These are phyloP conservation scores for Andrena hattorfiana DNA, from an alignment of 2,888 invertebrate genomes.

Conservation along the genomic window DNA sequence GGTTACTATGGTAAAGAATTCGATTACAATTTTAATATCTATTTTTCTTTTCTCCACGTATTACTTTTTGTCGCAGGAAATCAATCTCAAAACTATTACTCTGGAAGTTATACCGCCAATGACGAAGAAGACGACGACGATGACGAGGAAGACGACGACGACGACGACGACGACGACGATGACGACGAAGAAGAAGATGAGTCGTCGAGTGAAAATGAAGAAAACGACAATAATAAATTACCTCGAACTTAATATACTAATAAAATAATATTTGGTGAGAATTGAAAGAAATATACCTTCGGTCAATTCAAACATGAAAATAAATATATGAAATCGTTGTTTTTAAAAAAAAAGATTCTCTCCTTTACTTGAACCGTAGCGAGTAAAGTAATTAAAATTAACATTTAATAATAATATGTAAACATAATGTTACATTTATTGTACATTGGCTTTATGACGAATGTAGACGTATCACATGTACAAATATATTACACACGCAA, in stretches of 20 bases:
- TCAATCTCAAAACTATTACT: conserved; percentile 68
- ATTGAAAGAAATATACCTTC: conserved; percentile 12
- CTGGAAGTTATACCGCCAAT: conserved; percentile 72
- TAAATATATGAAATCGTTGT: conserved; percentile 39
- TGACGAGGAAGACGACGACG: conserved; percentile 84
- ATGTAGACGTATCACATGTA: conserved; percentile 50
- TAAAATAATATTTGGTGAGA: conserved; percentile 43
- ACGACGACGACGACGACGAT: conserved; percentile 77
- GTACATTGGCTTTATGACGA: conserved; percentile 58
- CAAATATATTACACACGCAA: conserved; percentile 86
- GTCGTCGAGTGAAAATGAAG: conserved; percentile 55
- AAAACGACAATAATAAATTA: conserved; percentile 35
- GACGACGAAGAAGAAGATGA: conserved; percentile 59
- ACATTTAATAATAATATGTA: conserved; percentile 38
- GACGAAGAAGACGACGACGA: conserved; percentile 86
- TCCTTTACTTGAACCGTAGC: background rate
- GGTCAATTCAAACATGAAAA: conserved; percentile 33
- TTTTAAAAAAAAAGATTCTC: conserved; percentile 1
- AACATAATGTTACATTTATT: conserved; percentile 65
- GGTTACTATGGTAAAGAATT: conserved; percentile 84
- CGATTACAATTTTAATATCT: conserved; percentile 7
- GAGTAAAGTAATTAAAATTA: background rate
- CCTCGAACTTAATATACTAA: conserved; percentile 28
- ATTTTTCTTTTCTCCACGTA: background rate
- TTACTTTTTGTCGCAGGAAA: conserved; percentile 67